Evolutionary conservation across 1,140 invertebrate species (phyloP).

Genomic region (Cephus cinctus): DNA sequence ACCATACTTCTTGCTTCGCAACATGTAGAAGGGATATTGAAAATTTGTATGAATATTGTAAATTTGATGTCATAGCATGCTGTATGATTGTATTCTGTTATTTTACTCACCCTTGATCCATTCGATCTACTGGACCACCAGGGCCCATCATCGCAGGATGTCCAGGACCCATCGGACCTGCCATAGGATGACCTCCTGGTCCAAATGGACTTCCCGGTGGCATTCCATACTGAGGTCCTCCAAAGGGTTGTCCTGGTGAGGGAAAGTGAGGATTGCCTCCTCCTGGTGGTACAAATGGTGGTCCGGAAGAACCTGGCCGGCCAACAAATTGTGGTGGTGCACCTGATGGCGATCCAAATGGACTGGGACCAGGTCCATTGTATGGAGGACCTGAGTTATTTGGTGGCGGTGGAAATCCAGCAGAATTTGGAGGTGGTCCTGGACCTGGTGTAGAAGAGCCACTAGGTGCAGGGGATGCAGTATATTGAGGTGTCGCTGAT

Average conservation of each 20-base stretch:
- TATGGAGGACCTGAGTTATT: slow-evolving; percentile 64
- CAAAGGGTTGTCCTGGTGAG: slow-evolving; percentile 64
- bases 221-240: slow-evolving; percentile 66
- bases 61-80: too few species aligned
- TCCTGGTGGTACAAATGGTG: slow-evolving; percentile 64
- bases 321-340: slow-evolving; percentile 65
- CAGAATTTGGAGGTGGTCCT: slow-evolving; percentile 60
- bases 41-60: too few species aligned
- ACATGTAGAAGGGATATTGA: too few species aligned
- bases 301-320: slow-evolving; percentile 68
- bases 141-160: slow-evolving; percentile 67
- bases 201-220: slow-evolving; percentile 70
- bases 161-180: slow-evolving; percentile 61
- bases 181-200: slow-evolving; percentile 63
- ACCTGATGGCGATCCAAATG: slow-evolving; percentile 67
- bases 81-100: too few species aligned
- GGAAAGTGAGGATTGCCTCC: slow-evolving; percentile 66
- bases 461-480: slow-evolving; percentile 71
- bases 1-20: too few species aligned
- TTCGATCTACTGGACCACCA: slow-evolving; percentile 68
- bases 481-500: slow-evolving; percentile 72
- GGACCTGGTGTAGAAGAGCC: slow-evolving; percentile 74
- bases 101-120: slow-evolving; percentile 75
- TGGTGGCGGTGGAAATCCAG: slow-evolving; percentile 64
- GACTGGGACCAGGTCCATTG: slow-evolving; percentile 63